These are phyloP conservation scores for Lepus oiostolus DNA, from an alignment of 2,797 vertebrate genomes.

Conservation along the genomic window DNA sequence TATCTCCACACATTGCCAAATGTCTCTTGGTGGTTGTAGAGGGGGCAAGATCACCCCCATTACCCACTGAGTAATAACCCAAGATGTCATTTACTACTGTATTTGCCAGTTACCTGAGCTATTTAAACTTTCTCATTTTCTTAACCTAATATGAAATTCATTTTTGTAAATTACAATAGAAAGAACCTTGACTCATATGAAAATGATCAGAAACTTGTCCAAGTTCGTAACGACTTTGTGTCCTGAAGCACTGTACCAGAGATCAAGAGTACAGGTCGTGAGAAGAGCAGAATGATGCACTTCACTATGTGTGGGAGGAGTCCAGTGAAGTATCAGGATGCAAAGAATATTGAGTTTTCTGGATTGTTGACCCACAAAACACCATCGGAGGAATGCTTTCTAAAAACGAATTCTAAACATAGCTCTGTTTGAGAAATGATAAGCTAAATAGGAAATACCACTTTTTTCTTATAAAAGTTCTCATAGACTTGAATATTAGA, in stretches of 20 bases:
- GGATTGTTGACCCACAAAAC: background rate
- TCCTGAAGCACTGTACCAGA: background rate
- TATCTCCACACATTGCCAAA: background rate
- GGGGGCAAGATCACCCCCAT: too few relatives aligned
- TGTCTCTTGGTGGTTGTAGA: background rate
- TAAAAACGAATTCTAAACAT: background rate
- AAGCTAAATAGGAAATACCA: background rate
- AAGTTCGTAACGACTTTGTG: too few relatives aligned
- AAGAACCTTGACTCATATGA: background rate
- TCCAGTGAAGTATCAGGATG: background rate
- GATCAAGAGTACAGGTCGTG: rapidly evolving
- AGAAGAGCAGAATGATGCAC: background rate
- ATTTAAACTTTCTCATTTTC: background rate
- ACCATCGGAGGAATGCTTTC: background rate
- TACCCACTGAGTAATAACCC: background rate
- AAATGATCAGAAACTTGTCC: background rate
- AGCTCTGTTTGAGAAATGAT: background rate
- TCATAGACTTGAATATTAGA: background rate
- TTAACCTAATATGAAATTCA: background rate
- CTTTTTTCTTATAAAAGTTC: background rate
- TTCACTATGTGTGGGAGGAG: rapidly evolving
- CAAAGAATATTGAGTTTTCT: background rate
- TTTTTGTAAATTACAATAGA: background rate
- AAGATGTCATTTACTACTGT: background rate
- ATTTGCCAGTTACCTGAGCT: background rate